Conservation (phyloP, 2,888 invertebrate genomes). For the Thysanoteuthis rhombus region DNA sequence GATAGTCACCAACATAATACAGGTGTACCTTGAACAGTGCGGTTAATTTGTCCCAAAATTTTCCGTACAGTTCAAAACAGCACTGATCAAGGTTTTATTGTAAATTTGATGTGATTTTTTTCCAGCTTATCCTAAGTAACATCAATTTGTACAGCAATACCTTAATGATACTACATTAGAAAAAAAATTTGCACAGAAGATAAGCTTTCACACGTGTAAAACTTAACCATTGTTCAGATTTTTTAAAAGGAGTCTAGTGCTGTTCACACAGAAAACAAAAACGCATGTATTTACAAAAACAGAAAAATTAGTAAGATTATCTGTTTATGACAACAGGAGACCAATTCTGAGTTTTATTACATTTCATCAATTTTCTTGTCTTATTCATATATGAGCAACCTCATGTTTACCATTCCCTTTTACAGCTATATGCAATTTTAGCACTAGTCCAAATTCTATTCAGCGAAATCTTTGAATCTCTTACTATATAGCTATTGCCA, state of each 20-base stretch:
- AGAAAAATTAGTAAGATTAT: not conserved
- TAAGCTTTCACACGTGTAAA: not conserved
- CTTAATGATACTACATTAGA: too few relatives aligned
- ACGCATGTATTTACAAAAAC: not conserved
- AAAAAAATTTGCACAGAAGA: not conserved
- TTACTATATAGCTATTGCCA: not conserved
- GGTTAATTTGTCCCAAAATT: too few relatives aligned
- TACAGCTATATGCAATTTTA: not conserved
- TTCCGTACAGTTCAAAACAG: too few relatives aligned
- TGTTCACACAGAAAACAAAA: not conserved
- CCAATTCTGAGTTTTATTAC: too few relatives aligned
- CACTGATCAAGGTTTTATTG: too few relatives aligned
- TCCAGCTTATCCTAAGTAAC: too few relatives aligned
- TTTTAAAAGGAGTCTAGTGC: not conserved
- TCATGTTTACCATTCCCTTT: not conserved
- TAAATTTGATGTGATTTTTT: too few relatives aligned
- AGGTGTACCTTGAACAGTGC: too few relatives aligned
- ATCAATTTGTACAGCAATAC: too few relatives aligned
- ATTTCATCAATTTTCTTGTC: too few relatives aligned
- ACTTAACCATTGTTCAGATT: not conserved
- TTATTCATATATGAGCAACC: too few relatives aligned
- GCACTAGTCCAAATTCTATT: not conserved
- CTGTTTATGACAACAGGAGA: not conserved
- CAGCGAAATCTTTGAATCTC: not conserved
- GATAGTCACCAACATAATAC: not conserved